Evolutionary conservation across 2,797 vertebrate genomes (phyloP).

Genomic region (Phrynocephalus guinanensis): DNA sequence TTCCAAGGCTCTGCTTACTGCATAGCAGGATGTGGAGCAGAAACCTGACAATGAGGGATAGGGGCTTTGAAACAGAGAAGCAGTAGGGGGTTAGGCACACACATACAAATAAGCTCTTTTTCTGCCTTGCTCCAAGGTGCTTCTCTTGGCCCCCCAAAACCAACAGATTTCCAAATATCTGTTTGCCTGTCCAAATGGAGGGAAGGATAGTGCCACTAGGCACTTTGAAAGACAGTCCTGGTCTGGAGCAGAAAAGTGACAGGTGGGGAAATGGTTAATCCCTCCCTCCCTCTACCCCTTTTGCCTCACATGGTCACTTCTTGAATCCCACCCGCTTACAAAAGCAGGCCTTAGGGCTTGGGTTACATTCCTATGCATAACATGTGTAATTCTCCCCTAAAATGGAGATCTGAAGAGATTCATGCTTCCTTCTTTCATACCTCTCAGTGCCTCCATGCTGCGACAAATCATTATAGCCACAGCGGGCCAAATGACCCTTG

Average conservation of each 20-base stretch:
- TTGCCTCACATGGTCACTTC: too few relatives aligned
- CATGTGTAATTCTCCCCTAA: background rate
- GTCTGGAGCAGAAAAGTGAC: background rate
- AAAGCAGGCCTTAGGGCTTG: background rate
- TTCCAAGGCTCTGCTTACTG: too few relatives aligned
- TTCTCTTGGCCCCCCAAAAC: background rate
- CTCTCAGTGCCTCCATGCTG: constrained; percentile 9
- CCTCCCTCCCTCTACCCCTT: background rate
- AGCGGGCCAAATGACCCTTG: constrained; percentile 25
- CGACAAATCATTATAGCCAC: constrained; percentile 18
- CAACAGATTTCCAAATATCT: background rate
- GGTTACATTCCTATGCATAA: constrained; percentile 7
- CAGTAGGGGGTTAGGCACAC: too few relatives aligned
- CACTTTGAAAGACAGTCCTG: background rate
- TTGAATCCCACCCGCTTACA: background rate
- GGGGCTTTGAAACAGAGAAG: background rate
- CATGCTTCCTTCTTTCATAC: constrained; percentile 35
- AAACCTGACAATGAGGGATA: background rate
- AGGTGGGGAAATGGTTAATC: background rate
- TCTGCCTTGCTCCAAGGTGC: background rate
- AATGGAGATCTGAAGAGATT: constrained; percentile 21
- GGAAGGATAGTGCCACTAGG: background rate
- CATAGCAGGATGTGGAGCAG: background rate
- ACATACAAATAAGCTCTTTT: background rate
- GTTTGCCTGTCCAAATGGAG: background rate